Percentiles rank a stretch among this genome's conserved stretches.
phyloP scores from a whole-genome alignment of 2,797 vertebrate species.

The Erpetoichthys calabaricus region DNA sequence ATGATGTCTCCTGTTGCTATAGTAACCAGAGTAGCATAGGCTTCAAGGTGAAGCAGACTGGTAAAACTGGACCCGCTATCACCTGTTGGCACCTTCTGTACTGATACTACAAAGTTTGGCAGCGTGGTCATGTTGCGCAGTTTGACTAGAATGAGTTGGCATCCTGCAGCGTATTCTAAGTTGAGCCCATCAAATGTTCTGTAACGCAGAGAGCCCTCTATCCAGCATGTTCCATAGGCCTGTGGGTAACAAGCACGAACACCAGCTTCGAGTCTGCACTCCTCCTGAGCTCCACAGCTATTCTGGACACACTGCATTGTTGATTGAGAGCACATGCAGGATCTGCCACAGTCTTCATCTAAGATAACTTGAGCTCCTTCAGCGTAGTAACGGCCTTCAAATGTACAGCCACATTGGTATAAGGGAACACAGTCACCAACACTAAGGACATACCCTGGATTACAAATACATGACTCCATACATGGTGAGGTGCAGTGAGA shows the following conservation, averaged over 20 bases:
- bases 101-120: slow-evolving; percentile 23
- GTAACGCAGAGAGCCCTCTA: slow-evolving; percentile 31
- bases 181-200: slow-evolving; percentile 37
- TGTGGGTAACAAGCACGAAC: slow-evolving; percentile 33
- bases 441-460: slow-evolving; percentile 39
- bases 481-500: slow-evolving; percentile 27
- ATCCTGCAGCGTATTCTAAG: slow-evolving; percentile 40
- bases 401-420: slow-evolving; percentile 39
- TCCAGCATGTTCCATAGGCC: slow-evolving; percentile 28
- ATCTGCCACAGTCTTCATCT: slow-evolving; percentile 26
- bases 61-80: slow-evolving; percentile 18
- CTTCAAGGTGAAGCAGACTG: slow-evolving; percentile 29
- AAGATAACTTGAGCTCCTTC: slow-evolving; percentile 31
- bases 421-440: slow-evolving; percentile 29
- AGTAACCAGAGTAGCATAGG: slow-evolving; percentile 24
- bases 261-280: slow-evolving; percentile 23
- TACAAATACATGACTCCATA: slow-evolving; percentile 38
- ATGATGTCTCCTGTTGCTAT: slow-evolving; percentile 22
- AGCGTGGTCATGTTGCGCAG: slow-evolving; percentile 23
- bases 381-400: slow-evolving; percentile 32
- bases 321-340: slow-evolving; percentile 26
- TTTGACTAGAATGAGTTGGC: slow-evolving; percentile 30
- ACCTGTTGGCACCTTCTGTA: slow-evolving; percentile 30
- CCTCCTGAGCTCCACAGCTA: slow-evolving; percentile 17
- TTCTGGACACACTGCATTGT: slow-evolving; percentile 22